Evolutionary conservation across 1,140 invertebrate species (phyloP), one percentile per base, ranked within the genome.

Genomic region (Octopus sinensis): DNA sequence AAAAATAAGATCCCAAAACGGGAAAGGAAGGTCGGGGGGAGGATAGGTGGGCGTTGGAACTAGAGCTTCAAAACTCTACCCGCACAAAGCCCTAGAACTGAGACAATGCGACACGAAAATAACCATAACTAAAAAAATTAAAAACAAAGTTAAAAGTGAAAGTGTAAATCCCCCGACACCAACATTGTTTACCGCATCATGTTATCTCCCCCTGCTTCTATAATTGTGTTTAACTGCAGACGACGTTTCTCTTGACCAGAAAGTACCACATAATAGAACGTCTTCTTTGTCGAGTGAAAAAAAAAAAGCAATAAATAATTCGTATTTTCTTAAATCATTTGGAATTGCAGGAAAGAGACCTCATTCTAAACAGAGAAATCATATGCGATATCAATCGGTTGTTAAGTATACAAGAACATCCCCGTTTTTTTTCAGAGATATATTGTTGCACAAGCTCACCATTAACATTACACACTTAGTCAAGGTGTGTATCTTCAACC

Each of bases 171-270:
- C 13, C 30, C 68, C 9, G 30, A 73, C 68, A 73, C 68, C 68
- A 73, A 73, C 68, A 73, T 73, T 73, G 68, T 73, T 73, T 73
- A 73, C 68, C 68, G 68, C 68, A 73, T 73, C 68, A 73, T 73
- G 68, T 73, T 73, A 73, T 73, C 68, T 73, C 68, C 68, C 68
- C 68, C 30, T 13, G 30, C 30, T 43, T 43, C 30, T 43, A 43
- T 43, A 43, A 43, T 43, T 9, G 30, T 73, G 5, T 73, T 73
- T 23, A 73, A 73, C 68, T 73, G 68, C 68, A 73, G 68, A 73
- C 68, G 68, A 13, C 68, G 17, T 23, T n/a, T 23, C 30, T 13
- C 68, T 73, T 73, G 68, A 73, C 68, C 68, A 73, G 68, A n/a
- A 43, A 43, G 30, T 43, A 43, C 30, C 30, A 43, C 30, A 43